A percentile compares a stretch with the other conserved stretches of the same genome.
These are phyloP conservation scores for Brachionus asplanchnoidis DNA, from an alignment of 1,140 invertebrate genomes.

Conservation along the genomic window DNA sequence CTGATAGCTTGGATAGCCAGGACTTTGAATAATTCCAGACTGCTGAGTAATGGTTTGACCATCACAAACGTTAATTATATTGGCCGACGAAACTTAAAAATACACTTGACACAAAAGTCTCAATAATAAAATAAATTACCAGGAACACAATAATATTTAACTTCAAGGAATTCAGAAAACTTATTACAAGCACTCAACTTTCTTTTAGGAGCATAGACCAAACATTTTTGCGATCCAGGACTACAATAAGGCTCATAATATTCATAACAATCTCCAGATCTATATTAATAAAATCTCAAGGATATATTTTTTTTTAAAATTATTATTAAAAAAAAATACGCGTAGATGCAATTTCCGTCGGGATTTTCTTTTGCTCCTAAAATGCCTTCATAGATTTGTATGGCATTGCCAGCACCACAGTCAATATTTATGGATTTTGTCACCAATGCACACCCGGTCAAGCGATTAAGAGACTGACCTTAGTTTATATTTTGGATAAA, in stretches of 20 bases:
- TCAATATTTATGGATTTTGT: neutral
- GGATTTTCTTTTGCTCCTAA: neutral
- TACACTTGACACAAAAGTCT: neutral
- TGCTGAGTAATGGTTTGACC: neutral
- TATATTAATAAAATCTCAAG: neutral
- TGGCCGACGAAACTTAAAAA: neutral
- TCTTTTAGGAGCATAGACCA: neutral
- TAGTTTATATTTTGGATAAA: neutral
- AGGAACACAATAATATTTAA: conserved; percentile 16
- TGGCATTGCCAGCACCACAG: neutral
- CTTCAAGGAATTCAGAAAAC: neutral
- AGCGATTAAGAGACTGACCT: neutral
- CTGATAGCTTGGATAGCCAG: neutral
- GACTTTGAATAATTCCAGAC: conserved; percentile 25
- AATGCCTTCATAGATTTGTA: neutral
- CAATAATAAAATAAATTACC: neutral
- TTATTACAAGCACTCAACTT: neutral
- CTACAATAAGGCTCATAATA: neutral
- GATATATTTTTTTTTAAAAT: neutral
- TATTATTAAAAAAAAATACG: neutral
- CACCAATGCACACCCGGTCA: neutral
- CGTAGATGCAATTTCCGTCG: neutral
- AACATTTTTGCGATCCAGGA: neutral
- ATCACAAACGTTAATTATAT: neutral
- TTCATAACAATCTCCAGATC: conserved; percentile 14